A percentile compares a stretch with the other conserved stretches of the same genome.
Conservation (phyloP, 2,888 invertebrate genomes). For the Lycia hirtaria region DNA sequence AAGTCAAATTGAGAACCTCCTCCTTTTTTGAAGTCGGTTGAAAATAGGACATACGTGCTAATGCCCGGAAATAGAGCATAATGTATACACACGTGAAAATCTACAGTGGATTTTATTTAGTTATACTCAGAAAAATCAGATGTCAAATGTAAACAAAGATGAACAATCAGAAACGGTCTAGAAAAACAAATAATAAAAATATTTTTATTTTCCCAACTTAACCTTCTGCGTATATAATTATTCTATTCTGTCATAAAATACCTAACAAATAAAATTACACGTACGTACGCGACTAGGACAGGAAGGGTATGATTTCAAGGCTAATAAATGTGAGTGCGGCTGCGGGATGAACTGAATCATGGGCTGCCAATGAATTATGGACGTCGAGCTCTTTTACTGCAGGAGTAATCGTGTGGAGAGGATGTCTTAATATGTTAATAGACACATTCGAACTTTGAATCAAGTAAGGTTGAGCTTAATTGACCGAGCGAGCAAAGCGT, state of each 20-base stretch:
- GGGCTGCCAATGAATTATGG: conserved; percentile 20
- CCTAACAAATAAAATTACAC: conserved; percentile 46
- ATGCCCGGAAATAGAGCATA: too few relatives aligned
- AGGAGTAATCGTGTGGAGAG: not conserved
- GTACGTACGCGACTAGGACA: conserved; percentile 34
- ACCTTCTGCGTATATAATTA: conserved; percentile 24
- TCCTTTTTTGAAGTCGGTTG: too few relatives aligned
- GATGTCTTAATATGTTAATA: not conserved
- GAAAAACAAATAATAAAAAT: too few relatives aligned
- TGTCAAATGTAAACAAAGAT: not conserved
- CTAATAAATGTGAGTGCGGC: conserved; percentile 34
- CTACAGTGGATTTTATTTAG: too few relatives aligned
- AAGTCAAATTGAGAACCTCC: too few relatives aligned
- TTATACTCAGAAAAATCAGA: too few relatives aligned
- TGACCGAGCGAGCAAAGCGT: too few relatives aligned
- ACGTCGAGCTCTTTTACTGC: not conserved
- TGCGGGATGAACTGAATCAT: conserved; percentile 12
- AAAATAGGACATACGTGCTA: too few relatives aligned
- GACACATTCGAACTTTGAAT: not conserved
- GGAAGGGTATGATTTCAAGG: conserved; percentile 40
- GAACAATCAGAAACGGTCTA: too few relatives aligned
- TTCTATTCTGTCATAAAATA: conserved; percentile 51
- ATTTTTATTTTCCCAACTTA: not conserved
- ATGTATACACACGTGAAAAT: too few relatives aligned
- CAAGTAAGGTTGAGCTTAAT: too few relatives aligned